A percentile compares a stretch with the other conserved stretches of the same genome.
Conservation (phyloP, 37 sponge, comb jelly and placozoan species). For the Beroe ovata region DNA sequence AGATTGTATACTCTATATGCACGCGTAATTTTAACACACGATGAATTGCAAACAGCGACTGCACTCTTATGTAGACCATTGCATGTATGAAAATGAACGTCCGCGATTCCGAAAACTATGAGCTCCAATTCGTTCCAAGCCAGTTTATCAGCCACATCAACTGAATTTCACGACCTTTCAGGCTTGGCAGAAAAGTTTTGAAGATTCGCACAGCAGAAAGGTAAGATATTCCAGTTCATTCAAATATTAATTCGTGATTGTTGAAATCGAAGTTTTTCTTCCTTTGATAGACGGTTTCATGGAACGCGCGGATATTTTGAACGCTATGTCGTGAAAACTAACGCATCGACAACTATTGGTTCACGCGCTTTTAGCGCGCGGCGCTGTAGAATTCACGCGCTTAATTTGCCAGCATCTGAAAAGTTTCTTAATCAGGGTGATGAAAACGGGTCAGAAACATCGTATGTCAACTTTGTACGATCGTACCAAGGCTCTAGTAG, state of each 20-base stretch:
- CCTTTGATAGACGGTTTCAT: not conserved
- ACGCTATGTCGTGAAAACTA: not conserved
- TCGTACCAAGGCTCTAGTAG: slow-evolving; percentile 53
- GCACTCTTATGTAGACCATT: no score
- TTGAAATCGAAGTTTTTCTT: not conserved
- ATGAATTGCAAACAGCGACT: no score
- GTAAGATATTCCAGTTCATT: no score
- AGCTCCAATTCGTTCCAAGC: no score
- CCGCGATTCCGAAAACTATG: no score
- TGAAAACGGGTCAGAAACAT: slow-evolving; percentile 50
- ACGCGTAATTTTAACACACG: no score
- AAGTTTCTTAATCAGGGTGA: slow-evolving; percentile 43
- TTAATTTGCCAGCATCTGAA: no score
- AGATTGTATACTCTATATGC: no score
- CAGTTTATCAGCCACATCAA: no score
- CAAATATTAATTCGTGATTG: not conserved
- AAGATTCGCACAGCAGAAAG: not conserved
- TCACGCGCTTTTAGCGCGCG: not conserved
- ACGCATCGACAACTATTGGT: not conserved
- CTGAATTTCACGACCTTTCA: no score
- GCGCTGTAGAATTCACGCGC: not conserved
- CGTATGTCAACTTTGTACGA: slow-evolving; percentile 54
- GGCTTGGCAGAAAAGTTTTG: slow-evolving; percentile 46
- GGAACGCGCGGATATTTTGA: not conserved
- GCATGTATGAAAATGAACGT: no score